A percentile compares a stretch with the other conserved stretches of the same genome.
Evolutionary conservation across 2,113 vertebrate species (phyloP).

Genomic region (Rhabdomys dilectus): DNA sequence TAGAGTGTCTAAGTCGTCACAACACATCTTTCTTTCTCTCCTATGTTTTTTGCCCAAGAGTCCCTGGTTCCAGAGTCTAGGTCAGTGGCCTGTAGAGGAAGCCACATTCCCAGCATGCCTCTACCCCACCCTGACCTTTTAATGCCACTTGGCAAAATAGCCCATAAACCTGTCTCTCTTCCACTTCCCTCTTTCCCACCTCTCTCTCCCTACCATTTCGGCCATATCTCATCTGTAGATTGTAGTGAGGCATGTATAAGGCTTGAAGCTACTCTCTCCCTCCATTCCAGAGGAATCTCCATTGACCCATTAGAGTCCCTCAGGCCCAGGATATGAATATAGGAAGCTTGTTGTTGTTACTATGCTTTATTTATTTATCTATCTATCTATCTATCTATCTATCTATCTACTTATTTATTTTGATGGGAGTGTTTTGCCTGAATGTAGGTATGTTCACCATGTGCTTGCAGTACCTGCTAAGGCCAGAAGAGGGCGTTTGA

Average conservation of each 20-base stretch:
- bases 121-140: neutral
- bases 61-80: neutral
- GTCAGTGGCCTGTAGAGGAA: neutral
- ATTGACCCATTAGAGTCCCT: too few species aligned
- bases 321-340: neutral
- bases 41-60: neutral
- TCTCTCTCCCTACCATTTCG: neutral
- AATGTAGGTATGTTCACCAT: neutral
- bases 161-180: neutral
- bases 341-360: too few species aligned
- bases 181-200: neutral
- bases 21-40: neutral
- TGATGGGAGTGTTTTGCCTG: neutral
- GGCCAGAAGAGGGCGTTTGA: neutral
- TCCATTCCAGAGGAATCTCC: neutral
- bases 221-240: neutral
- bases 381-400: too few species aligned
- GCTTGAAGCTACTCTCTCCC: neutral
- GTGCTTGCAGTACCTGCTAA: neutral
- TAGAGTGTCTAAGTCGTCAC: neutral
- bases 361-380: neutral
- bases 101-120: neutral
- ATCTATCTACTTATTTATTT: neutral
- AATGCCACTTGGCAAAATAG: neutral
- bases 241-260: neutral